Conservation (phyloP, 1,140 invertebrate genomes). For the Drosophila serrata region DNA sequence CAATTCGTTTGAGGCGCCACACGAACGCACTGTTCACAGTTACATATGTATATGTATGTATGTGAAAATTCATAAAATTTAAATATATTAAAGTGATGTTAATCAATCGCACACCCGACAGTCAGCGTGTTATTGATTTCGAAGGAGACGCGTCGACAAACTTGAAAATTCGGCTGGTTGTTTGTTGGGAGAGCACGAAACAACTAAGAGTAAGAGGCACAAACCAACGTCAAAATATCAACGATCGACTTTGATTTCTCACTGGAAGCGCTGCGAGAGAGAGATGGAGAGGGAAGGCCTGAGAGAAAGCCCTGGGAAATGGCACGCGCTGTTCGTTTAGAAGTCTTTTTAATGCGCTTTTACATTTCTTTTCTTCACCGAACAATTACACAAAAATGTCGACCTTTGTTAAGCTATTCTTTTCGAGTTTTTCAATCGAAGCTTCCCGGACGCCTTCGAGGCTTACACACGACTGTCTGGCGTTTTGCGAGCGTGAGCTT, state of each 20-base stretch:
- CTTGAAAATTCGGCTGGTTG: slow-evolving; percentile 38
- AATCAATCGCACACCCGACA: slow-evolving; percentile 20
- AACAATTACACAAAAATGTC: slow-evolving; percentile 14
- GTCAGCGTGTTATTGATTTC: slow-evolving; percentile 28
- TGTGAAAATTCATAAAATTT: slow-evolving; percentile 53
- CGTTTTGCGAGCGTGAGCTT: slow-evolving; percentile 24
- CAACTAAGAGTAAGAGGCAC: slow-evolving; percentile 16
- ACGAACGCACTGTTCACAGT: slow-evolving; percentile 19
- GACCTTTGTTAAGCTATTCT: slow-evolving; percentile 1
- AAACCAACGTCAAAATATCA: slow-evolving; percentile 8
- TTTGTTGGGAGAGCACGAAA: slow-evolving; percentile 28
- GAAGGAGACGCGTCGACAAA: slow-evolving; percentile 45
- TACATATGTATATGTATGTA: slow-evolving; percentile 1
- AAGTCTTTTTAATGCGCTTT: background rate
- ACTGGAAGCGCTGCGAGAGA: slow-evolving; percentile 9
- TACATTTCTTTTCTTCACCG: background rate
- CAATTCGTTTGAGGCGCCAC: slow-evolving; percentile 54
- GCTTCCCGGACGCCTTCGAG: background rate
- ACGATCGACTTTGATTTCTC: slow-evolving; percentile 32
- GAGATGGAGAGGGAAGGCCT: background rate
- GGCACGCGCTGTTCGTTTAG: slow-evolving; percentile 18
- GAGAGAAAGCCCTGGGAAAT: slow-evolving; percentile 2
- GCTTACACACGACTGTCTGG: background rate
- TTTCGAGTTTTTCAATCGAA: slow-evolving; percentile 7
- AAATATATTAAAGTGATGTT: slow-evolving; percentile 46